These are phyloP conservation scores for Procambarus virginalis DNA, from an alignment of 1,140 invertebrate species.

Conservation along the genomic window DNA sequence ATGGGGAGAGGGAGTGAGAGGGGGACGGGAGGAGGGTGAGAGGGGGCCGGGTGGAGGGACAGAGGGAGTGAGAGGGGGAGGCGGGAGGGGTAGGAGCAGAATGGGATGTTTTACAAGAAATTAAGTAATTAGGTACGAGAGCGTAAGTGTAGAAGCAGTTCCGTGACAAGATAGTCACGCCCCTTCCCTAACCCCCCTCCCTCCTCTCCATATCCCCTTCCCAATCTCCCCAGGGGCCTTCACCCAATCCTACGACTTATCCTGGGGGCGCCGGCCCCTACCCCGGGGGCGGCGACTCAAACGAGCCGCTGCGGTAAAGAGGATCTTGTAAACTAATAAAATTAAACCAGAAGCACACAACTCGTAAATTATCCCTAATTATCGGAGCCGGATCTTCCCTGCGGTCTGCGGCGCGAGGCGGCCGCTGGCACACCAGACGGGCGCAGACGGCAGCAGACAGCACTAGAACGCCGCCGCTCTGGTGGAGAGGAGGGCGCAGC, in stretches of 20 bases:
- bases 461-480: too few relatives aligned
- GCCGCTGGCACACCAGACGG: too few relatives aligned
- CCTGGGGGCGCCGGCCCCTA: too few relatives aligned
- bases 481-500: too few relatives aligned
- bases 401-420: too few relatives aligned
- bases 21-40: too few relatives aligned
- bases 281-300: not conserved
- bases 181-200: not conserved
- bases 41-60: not conserved
- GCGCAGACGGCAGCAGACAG: too few relatives aligned
- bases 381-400: not conserved
- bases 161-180: not conserved
- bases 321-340: not conserved
- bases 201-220: not conserved
- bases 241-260: too few relatives aligned
- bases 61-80: not conserved
- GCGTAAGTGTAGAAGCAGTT: not conserved
- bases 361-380: constrained; percentile 2
- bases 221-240: not conserved
- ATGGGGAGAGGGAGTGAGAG: not conserved
- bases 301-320: not conserved
- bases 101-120: not conserved
- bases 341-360: not conserved
- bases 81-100: not conserved
- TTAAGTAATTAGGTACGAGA: not conserved